Conservation (phyloP, 2,888 invertebrate species). For the Xanthorhoe designata region DNA sequence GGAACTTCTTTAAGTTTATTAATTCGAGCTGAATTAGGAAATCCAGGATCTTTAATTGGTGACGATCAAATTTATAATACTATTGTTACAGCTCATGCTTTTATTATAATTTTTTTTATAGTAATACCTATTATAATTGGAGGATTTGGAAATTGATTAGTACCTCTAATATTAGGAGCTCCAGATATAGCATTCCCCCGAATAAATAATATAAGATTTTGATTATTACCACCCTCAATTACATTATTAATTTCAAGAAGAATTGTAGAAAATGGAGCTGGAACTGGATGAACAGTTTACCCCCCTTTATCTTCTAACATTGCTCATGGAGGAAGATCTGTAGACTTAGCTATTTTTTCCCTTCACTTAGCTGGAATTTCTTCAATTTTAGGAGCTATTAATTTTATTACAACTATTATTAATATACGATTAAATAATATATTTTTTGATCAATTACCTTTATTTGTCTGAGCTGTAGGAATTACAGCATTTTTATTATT, state of each 20-base stretch:
- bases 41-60: slow-evolving; percentile 88
- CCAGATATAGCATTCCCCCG: slow-evolving; percentile 94
- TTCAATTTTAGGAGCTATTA: slow-evolving; percentile 91
- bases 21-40: slow-evolving; percentile 90
- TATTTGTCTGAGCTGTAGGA: slow-evolving; percentile 91
- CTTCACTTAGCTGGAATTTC: slow-evolving; percentile 90
- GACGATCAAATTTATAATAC: slow-evolving; percentile 92
- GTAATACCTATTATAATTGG: slow-evolving; percentile 91
- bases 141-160: slow-evolving; percentile 93
- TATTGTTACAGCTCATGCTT: slow-evolving; percentile 92
- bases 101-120: slow-evolving; percentile 94
- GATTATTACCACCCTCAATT: slow-evolving; percentile 90
- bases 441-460: slow-evolving; percentile 87
- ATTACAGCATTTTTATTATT: slow-evolving; percentile 83
- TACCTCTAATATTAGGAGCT: slow-evolving; percentile 90
- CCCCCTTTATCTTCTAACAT: slow-evolving; percentile 88
- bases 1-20: slow-evolving; percentile 89
- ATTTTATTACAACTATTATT: slow-evolving; percentile 91
- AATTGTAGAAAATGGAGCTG: slow-evolving; percentile 89
- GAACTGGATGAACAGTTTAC: slow-evolving; percentile 92
- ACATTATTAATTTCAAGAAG: slow-evolving; percentile 87
- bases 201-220: slow-evolving; percentile 94
- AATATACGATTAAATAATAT: slow-evolving; percentile 88
- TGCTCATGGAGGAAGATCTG: slow-evolving; percentile 88
- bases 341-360: slow-evolving; percentile 92